Evolutionary conservation across 37 sponge, comb jelly and placozoan species (phyloP).

Genomic region (Geodia barretti): DNA sequence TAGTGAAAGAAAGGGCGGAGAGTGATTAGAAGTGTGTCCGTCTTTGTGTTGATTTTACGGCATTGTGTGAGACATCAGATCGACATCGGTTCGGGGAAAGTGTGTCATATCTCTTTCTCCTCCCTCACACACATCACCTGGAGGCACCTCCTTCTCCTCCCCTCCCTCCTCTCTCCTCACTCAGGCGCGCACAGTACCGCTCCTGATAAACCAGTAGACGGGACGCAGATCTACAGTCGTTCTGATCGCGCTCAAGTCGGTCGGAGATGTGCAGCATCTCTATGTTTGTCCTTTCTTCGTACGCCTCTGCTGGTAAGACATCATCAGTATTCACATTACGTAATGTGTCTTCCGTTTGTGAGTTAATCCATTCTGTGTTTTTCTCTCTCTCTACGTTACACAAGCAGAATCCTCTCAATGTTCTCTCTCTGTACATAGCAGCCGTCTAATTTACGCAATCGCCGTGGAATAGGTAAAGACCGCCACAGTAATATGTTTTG

Average conservation of each 20-base stretch:
- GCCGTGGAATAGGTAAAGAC: constrained; percentile 33
- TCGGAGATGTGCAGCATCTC: constrained; percentile 28
- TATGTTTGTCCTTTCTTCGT: constrained; percentile 26
- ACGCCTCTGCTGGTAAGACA: constrained; percentile 44
- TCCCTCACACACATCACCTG: background rate
- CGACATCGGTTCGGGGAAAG: too few relatives aligned
- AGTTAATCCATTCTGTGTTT: background rate
- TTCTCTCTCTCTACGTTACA: background rate
- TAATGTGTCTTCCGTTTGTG: too few relatives aligned
- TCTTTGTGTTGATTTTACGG: too few relatives aligned
- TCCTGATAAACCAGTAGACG: constrained; percentile 10
- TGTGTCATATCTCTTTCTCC: background rate
- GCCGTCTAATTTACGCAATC: constrained; percentile 16
- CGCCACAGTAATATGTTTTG: constrained; percentile 4
- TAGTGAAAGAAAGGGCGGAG: too few relatives aligned
- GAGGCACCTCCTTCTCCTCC: too few relatives aligned
- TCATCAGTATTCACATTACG: too few relatives aligned
- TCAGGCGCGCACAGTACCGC: constrained; percentile 22
- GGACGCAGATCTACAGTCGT: constrained; percentile 14
- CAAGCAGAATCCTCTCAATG: background rate
- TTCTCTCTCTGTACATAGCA: background rate
- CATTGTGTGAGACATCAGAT: too few relatives aligned
- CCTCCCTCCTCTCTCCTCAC: background rate
- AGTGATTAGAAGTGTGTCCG: too few relatives aligned
- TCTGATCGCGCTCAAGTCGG: constrained; percentile 6